A percentile compares a stretch with the other conserved stretches of the same genome.
These are phyloP conservation scores for Drosophila kikkawai DNA, from an alignment of 1,140 invertebrate genomes.

Conservation along the genomic window DNA sequence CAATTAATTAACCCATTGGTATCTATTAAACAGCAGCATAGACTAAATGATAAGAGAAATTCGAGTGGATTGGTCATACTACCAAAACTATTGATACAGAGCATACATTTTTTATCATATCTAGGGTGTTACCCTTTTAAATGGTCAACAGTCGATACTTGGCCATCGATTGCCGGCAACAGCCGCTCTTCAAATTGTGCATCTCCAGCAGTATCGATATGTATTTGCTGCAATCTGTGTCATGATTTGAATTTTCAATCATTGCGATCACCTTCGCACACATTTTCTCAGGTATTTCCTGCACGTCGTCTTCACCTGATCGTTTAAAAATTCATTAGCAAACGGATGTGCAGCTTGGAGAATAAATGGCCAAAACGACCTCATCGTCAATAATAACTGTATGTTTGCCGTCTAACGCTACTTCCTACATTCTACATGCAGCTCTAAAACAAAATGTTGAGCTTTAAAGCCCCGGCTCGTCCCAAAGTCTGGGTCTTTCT, in stretches of 20 bases:
- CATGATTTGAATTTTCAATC: constrained; percentile 33
- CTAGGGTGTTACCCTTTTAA: not conserved
- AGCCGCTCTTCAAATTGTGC: not conserved
- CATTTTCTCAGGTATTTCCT: constrained; percentile 43
- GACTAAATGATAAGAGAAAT: constrained; percentile 1
- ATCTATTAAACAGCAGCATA: constrained; percentile 17
- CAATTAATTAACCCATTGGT: constrained; percentile 31
- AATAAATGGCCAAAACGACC: constrained; percentile 48
- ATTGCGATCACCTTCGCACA: constrained; percentile 29
- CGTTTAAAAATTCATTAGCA: constrained; percentile 27
- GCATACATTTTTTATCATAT: not conserved
- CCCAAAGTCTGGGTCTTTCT: constrained; percentile 4
- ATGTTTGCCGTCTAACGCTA: constrained; percentile 29
- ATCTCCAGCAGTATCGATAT: constrained; percentile 1
- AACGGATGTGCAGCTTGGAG: constrained; percentile 43
- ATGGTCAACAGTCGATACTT: not conserved
- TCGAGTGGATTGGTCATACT: constrained; percentile 10
- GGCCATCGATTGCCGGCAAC: not conserved
- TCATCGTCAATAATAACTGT: constrained; percentile 47
- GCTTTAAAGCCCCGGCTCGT: constrained; percentile 27
- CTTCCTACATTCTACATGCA: constrained; percentile 47
- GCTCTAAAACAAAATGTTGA: constrained; percentile 4
- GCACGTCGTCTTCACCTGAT: constrained; percentile 35
- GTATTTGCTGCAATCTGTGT: constrained; percentile 24
- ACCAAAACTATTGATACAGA: not conserved